A percentile compares a stretch with the other conserved stretches of the same genome.
phyloP scores from a whole-genome alignment of 2,797 vertebrate species.

The Heteromormyrus szaboi region DNA sequence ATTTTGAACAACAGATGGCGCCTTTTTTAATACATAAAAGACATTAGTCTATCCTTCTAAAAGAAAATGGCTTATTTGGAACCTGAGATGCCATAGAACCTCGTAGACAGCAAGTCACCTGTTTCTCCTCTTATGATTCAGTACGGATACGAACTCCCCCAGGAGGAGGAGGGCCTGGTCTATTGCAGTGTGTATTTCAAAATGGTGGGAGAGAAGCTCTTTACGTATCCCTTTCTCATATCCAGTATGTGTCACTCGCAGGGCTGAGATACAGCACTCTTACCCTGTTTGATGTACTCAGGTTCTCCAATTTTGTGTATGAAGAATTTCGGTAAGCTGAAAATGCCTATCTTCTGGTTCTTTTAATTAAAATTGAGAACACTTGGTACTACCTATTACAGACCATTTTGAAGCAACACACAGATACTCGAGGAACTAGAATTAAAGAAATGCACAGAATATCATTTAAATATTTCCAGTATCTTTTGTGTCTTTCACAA shows the following conservation, averaged over 20 bases:
- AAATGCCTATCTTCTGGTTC: neutral
- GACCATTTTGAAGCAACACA: neutral
- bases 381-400: neutral
- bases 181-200: conserved; percentile 83
- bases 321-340: neutral
- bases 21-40: neutral
- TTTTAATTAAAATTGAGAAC: neutral
- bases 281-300: neutral
- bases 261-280: neutral
- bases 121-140: conserved; percentile 38
- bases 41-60: neutral
- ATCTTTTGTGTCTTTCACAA: neutral
- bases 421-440: neutral
- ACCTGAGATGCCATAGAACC: neutral
- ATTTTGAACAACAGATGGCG: neutral
- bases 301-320: neutral
- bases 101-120: neutral
- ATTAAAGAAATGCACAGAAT: neutral
- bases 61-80: neutral
- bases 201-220: conserved; percentile 65
- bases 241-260: neutral
- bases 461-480: neutral
- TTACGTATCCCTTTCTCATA: conserved; percentile 72
- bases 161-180: conserved; percentile 51
- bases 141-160: conserved; percentile 83